Percentiles rank a stretch among this genome's conserved stretches.
Evolutionary conservation across 2,888 invertebrate species (phyloP).

Genomic region (Gnatocerus cornutus): DNA sequence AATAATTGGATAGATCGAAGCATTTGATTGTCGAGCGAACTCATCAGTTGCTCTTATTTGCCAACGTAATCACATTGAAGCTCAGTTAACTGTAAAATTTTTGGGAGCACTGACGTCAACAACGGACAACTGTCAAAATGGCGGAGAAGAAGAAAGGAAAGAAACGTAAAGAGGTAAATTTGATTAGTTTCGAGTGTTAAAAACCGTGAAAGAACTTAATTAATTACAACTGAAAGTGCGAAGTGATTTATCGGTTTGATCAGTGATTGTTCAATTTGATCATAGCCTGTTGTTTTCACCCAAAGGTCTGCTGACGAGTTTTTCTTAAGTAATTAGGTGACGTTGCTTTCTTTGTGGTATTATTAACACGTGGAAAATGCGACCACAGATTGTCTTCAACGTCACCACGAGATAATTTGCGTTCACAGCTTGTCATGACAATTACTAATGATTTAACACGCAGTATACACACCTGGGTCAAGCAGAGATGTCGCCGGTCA

Average conservation of each 20-base stretch:
- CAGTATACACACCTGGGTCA: conserved; percentile 16
- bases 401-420: background rate
- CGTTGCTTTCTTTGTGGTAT: conserved; percentile 44
- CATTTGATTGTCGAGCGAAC: conserved; percentile 13
- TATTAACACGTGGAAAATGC: background rate
- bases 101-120: conserved; percentile 50
- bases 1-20: background rate
- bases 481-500: background rate
- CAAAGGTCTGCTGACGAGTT: conserved; percentile 7
- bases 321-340: conserved; percentile 47
- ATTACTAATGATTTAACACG: background rate
- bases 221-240: background rate
- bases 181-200: conserved; percentile 29
- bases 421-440: background rate
- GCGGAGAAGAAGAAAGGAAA: conserved; percentile 78
- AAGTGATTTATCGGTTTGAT: conserved; percentile 9
- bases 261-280: conserved; percentile 3
- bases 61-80: conserved; percentile 20
- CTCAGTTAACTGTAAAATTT: conserved; percentile 42
- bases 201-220: background rate
- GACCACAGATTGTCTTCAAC: background rate
- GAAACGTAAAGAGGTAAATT: conserved; percentile 78
- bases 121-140: conserved; percentile 69
- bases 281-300: background rate
- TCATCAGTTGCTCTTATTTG: conserved; percentile 13